These are phyloP conservation scores for Chelon labrosus DNA, from an alignment of 2,797 vertebrate species.

Conservation along the genomic window DNA sequence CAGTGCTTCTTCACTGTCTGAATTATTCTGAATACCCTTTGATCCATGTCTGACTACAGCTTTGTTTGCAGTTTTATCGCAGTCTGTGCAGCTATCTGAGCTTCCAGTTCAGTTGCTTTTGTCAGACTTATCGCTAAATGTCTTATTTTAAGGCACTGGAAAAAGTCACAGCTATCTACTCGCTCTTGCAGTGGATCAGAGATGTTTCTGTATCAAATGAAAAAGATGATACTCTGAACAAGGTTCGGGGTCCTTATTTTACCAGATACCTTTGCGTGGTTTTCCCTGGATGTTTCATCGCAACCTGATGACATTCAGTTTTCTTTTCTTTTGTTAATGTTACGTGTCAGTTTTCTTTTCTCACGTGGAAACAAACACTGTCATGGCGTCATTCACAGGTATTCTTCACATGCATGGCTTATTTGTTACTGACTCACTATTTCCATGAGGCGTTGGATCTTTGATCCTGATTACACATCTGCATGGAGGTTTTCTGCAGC, in stretches of 20 bases:
- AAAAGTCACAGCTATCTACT: slow-evolving; percentile 32
- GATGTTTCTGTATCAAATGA: slow-evolving; percentile 28
- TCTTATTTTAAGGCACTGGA: slow-evolving; percentile 50
- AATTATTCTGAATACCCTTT: slow-evolving; percentile 34
- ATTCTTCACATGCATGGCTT: too few species aligned
- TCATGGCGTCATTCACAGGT: not conserved
- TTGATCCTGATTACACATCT: not conserved
- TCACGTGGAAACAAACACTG: slow-evolving; percentile 2
- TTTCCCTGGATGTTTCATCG: slow-evolving; percentile 12
- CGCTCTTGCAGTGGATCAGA: slow-evolving; percentile 8
- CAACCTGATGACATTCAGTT: not conserved
- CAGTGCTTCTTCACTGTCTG: slow-evolving; percentile 29
- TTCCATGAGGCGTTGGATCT: not conserved
- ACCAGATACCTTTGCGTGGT: slow-evolving; percentile 3
- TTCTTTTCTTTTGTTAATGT: not conserved
- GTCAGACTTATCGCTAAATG: slow-evolving; percentile 50
- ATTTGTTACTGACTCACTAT: too few species aligned
- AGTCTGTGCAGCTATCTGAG: slow-evolving; percentile 46
- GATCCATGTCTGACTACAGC: slow-evolving; percentile 45
- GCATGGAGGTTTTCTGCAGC: not conserved
- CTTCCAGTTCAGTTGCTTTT: slow-evolving; percentile 43
- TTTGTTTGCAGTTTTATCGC: slow-evolving; percentile 63
- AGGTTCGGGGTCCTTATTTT: slow-evolving; percentile 17
- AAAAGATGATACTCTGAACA: slow-evolving; percentile 6
- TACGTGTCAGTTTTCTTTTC: not conserved